Conservation (phyloP, 2,113 vertebrate genomes). For the Elgaria multicarinata region DNA sequence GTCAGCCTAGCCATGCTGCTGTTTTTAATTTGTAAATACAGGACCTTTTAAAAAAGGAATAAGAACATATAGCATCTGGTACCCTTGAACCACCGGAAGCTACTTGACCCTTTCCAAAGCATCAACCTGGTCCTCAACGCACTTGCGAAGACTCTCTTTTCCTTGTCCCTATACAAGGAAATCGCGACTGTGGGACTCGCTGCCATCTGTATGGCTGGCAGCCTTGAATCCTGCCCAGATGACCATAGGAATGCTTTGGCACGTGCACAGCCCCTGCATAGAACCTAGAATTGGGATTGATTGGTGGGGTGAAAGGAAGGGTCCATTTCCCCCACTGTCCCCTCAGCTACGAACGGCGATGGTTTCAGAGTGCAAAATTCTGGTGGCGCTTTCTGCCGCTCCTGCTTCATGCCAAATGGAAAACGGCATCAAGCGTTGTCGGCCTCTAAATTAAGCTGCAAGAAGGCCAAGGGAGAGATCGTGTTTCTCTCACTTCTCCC, state of each 20-base stretch:
- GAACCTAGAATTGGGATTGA: too few relatives aligned
- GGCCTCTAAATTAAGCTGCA: slow-evolving; percentile 61
- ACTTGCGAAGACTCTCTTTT: too few relatives aligned
- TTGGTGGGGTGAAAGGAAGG: background rate
- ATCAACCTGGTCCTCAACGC: too few relatives aligned
- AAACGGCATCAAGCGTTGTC: slow-evolving; percentile 30
- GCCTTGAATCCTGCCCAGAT: too few relatives aligned
- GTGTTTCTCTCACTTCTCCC: slow-evolving; percentile 52
- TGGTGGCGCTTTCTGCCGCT: background rate
- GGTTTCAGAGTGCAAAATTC: background rate
- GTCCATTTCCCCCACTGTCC: background rate
- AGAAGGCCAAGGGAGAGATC: slow-evolving; percentile 39
- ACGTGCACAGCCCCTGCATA: background rate
- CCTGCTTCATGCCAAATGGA: slow-evolving; percentile 49
- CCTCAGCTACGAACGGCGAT: background rate
- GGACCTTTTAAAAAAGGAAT: background rate
- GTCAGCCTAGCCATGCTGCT: too few relatives aligned
- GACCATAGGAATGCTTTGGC: background rate
- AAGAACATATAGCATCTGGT: too few relatives aligned
- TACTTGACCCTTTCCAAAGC: too few relatives aligned
- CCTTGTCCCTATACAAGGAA: too few relatives aligned
- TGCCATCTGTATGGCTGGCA: too few relatives aligned
- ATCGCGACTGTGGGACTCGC: too few relatives aligned
- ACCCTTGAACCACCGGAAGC: too few relatives aligned
- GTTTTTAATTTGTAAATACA: slow-evolving; percentile 47